phyloP scores from a whole-genome alignment of 2,113 vertebrate genomes.

The Todiramphus chloris region DNA sequence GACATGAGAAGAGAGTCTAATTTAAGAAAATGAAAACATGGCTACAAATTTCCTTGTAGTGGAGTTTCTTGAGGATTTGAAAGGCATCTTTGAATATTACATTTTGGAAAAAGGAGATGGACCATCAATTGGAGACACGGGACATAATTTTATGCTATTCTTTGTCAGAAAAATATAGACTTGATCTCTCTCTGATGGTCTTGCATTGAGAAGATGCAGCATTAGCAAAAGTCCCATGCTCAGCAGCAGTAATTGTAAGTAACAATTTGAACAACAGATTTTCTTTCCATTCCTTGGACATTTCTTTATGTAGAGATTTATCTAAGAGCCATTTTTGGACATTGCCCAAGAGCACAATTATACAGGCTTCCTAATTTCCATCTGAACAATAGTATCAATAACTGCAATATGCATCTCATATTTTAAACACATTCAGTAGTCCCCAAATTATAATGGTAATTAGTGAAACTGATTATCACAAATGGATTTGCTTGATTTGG shows the following conservation, averaged over 20 bases:
- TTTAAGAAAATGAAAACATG: background rate
- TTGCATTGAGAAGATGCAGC: background rate
- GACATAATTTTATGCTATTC: background rate
- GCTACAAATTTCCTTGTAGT: background rate
- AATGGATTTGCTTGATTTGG: background rate
- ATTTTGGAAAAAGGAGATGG: background rate
- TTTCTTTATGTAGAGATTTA: background rate
- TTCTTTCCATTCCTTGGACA: background rate
- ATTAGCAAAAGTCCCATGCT: background rate
- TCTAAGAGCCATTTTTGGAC: background rate
- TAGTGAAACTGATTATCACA: background rate
- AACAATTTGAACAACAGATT: background rate
- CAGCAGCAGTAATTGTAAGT: background rate
- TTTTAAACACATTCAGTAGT: background rate
- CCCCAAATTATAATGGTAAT: background rate
- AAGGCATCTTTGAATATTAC: background rate
- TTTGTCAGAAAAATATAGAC: background rate
- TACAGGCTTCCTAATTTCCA: background rate
- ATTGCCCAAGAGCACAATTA: background rate
- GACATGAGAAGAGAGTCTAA: fast-evolving
- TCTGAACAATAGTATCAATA: background rate
- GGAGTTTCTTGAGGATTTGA: background rate
- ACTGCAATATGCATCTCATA: background rate
- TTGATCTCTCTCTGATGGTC: background rate
- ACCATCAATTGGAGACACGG: background rate